Evolutionary conservation across 1,140 invertebrate genomes (phyloP).

Genomic region (Macrocentrus cingulum): DNA sequence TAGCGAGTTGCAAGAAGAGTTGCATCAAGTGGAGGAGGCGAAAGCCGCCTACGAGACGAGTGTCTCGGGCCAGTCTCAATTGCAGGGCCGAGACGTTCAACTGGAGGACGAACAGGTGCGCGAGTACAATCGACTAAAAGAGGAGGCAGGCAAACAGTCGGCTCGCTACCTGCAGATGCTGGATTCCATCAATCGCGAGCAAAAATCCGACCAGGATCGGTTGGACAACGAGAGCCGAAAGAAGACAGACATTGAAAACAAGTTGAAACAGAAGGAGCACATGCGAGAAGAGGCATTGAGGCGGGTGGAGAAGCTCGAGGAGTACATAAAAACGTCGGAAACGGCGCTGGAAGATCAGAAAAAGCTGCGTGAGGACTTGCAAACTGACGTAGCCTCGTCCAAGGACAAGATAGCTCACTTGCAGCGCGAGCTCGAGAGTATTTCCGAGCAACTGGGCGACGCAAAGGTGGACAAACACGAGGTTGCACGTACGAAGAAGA

Average conservation of each 20-base stretch:
- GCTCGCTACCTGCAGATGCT: slow-evolving; percentile 88
- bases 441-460: slow-evolving; percentile 92
- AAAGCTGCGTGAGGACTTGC: slow-evolving; percentile 73
- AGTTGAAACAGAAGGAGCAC: slow-evolving; percentile 86
- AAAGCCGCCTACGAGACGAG: slow-evolving; percentile 84
- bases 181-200: slow-evolving; percentile 94
- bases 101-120: slow-evolving; percentile 91
- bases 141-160: slow-evolving; percentile 91
- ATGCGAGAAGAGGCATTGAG: slow-evolving; percentile 93
- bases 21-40: slow-evolving; percentile 80
- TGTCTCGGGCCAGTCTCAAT: slow-evolving; percentile 80
- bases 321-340: slow-evolving; percentile 90
- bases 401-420: slow-evolving; percentile 88
- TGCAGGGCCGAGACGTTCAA: slow-evolving; percentile 86
- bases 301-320: slow-evolving; percentile 89
- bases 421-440: slow-evolving; percentile 83
- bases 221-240: slow-evolving; percentile 89
- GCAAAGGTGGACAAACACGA: slow-evolving; percentile 98
- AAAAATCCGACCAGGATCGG: slow-evolving; percentile 95
- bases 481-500: slow-evolving; percentile 90
- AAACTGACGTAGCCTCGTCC: slow-evolving; percentile 86
- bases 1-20: slow-evolving; percentile 80
- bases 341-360: slow-evolving; percentile 86
- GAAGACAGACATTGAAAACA: slow-evolving; percentile 88
- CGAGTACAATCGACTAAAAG: slow-evolving; percentile 95